These are phyloP conservation scores for Apotomis turbidana DNA, from an alignment of 2,888 invertebrate species.

Conservation along the genomic window DNA sequence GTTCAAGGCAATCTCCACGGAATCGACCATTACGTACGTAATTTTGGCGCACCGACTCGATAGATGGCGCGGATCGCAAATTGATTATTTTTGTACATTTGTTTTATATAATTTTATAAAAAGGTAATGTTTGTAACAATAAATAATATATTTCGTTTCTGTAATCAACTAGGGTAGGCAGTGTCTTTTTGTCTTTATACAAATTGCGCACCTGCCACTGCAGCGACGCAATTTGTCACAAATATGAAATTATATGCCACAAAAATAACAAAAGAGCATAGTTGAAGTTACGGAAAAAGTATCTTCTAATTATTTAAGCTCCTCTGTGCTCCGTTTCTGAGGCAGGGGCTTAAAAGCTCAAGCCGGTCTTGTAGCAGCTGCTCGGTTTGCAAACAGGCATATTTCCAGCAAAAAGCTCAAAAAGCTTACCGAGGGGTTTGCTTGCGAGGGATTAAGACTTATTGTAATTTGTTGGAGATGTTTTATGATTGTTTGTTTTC, in stretches of 20 bases:
- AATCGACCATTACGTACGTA: too few relatives aligned
- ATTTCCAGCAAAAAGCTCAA: constrained; percentile 14
- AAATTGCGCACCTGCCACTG: too few relatives aligned
- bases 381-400: constrained; percentile 24
- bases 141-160: too few relatives aligned
- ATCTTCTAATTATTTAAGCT: constrained; percentile 38
- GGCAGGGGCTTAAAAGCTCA: constrained; percentile 45
- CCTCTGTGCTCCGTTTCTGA: constrained; percentile 39
- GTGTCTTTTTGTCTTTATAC: too few relatives aligned
- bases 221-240: too few relatives aligned
- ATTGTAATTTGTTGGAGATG: constrained; percentile 13
- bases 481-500: not conserved
- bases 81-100: too few relatives aligned
- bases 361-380: constrained; percentile 43
- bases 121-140: too few relatives aligned
- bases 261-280: constrained; percentile 12
- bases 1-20: too few relatives aligned
- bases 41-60: too few relatives aligned
- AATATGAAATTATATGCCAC: constrained; percentile 15
- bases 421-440: constrained; percentile 23
- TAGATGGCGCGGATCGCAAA: too few relatives aligned
- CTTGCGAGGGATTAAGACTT: constrained; percentile 18
- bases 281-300: constrained; percentile 15
- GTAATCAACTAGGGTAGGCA: too few relatives aligned
- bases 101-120: too few relatives aligned